Evolutionary conservation across 2,797 vertebrate genomes (phyloP), one percentile per base, ranked within the genome.

Genomic region (Geotrypetes seraphini): DNA sequence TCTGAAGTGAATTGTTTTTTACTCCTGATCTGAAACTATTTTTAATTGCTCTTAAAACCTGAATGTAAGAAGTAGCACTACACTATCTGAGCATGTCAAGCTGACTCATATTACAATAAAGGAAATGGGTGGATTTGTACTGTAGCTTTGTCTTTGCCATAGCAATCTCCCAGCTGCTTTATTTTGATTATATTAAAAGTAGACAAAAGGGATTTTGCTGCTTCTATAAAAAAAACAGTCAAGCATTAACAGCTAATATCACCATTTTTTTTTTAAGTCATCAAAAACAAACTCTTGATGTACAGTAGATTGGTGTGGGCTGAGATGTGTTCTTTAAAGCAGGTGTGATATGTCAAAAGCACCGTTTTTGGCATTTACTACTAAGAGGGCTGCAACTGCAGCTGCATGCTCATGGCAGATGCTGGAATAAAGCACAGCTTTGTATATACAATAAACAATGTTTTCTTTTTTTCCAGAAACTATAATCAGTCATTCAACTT

Each of bases 81-180:
- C 74, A 73, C 71, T 70, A 69, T 82, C 63, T 54, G 53, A 46
- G 36, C 48, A 53, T 62, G 58, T 74, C 70, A 70, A 66, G 31
- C 59, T 69, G 63, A 66, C 67, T 63, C 67, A 75, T 76, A 74
- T 67, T 69, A 66, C 56, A 58, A 62, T 63, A 67, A 66, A 56
- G 74, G 72, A 85, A 81, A 74, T 75, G 54, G 70, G n/a, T 53
- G 62, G 68, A 68, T 79, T 78, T 78, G 68, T 70, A 64, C 69
- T n/a, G n/a, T n/a, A n/a, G 60, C 66, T 70, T 69, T 80, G 75
- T 66, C 54, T 57, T 58, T 56, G 40, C 63, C 53, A 59, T 30
- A 71, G 62, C 69, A 61, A 77, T 78, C 81, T 76, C 63, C 68
- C 68, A 71, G 53, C 54, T 73, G 63, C 63, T 79, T 77, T 81